These are phyloP conservation scores for Tachystola acroxantha DNA, from an alignment of 2,888 invertebrate species.

Conservation along the genomic window DNA sequence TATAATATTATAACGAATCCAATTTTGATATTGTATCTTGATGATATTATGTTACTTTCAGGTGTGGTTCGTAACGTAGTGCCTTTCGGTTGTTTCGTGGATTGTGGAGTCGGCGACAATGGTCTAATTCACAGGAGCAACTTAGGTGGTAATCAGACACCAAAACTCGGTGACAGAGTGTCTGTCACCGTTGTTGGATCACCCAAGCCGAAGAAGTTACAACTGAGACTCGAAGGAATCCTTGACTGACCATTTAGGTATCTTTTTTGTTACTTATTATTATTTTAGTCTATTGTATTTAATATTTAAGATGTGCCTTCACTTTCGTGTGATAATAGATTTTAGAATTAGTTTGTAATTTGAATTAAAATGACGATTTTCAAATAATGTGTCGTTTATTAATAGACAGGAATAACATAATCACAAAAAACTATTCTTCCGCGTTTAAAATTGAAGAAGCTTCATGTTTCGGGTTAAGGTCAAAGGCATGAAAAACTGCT, in stretches of 20 bases:
- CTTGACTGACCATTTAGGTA: slow-evolving; percentile 55
- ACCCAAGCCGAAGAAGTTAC: slow-evolving; percentile 78
- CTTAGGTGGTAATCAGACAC: slow-evolving; percentile 66
- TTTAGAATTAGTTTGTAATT: neutral
- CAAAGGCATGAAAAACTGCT: slow-evolving; percentile 57
- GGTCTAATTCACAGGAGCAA: slow-evolving; percentile 84
- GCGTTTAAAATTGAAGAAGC: slow-evolving; percentile 42
- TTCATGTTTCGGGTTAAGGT: slow-evolving; percentile 49
- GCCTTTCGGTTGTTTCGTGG: slow-evolving; percentile 95
- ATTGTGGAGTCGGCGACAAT: slow-evolving; percentile 85
- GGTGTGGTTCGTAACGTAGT: slow-evolving; percentile 92
- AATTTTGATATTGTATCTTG: no score
- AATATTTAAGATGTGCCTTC: slow-evolving; percentile 11
- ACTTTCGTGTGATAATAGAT: neutral
- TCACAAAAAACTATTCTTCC: slow-evolving; percentile 32
- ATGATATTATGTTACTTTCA: slow-evolving; percentile 41
- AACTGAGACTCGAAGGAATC: slow-evolving; percentile 67
- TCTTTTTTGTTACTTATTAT: slow-evolving; percentile 15
- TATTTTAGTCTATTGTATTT: slow-evolving; percentile 11
- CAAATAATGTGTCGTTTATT: neutral
- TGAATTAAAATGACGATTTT: neutral
- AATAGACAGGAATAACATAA: neutral
- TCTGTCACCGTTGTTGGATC: slow-evolving; percentile 80
- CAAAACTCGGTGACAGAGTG: slow-evolving; percentile 83
- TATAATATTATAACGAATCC: no score